phyloP scores from a whole-genome alignment of 1,140 invertebrate species.

The Bombus sibiricus region DNA sequence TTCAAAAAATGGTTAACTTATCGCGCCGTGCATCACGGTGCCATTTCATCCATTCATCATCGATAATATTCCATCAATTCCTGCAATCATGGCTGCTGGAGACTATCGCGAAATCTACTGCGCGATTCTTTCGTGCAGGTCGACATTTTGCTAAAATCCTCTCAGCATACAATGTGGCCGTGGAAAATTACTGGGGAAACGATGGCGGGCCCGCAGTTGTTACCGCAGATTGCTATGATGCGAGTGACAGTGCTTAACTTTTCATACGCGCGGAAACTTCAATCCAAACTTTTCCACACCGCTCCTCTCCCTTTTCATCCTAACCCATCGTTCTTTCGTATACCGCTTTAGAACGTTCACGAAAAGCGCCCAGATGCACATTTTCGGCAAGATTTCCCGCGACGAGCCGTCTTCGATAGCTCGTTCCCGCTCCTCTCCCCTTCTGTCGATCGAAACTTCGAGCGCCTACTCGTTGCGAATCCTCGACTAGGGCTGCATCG shows the following conservation, averaged over 20 bases:
- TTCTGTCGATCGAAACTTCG: constrained; percentile 46
- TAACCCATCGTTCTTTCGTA: background rate
- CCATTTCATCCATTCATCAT: background rate
- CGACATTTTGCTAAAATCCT: background rate
- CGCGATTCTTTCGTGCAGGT: constrained; percentile 1
- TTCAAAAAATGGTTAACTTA: background rate
- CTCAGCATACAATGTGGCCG: constrained; percentile 21
- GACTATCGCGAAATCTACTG: background rate
- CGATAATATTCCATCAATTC: background rate
- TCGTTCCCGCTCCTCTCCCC: constrained; percentile 33
- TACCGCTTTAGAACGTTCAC: background rate
- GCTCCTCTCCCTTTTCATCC: background rate
- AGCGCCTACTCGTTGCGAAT: background rate
- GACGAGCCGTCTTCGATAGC: constrained; percentile 35
- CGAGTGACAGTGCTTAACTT: constrained; percentile 74
- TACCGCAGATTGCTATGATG: constrained; percentile 64
- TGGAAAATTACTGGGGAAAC: constrained; percentile 53
- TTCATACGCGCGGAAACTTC: constrained; percentile 72
- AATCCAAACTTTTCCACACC: constrained; percentile 71
- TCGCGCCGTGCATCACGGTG: background rate
- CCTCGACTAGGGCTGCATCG: constrained; percentile 24
- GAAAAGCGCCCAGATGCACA: constrained; percentile 20
- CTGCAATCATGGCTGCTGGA: background rate
- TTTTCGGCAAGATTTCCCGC: constrained; percentile 44
- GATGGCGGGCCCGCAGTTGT: constrained; percentile 36